phyloP scores from a whole-genome alignment of 1,140 invertebrate genomes.

The Papilio polytes region DNA sequence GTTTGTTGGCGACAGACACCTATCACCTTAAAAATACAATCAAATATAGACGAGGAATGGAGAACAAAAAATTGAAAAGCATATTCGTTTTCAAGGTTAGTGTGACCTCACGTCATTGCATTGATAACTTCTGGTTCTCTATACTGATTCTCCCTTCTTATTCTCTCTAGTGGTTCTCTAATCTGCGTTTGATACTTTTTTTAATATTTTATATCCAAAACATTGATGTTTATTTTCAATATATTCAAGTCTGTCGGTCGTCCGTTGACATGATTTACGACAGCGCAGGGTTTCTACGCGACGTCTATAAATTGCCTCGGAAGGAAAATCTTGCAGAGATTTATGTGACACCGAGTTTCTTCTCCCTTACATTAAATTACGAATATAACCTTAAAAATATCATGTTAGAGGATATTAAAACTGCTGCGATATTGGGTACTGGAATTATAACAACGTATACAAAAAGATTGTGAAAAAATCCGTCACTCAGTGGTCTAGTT shows the following conservation, averaged over 20 bases:
- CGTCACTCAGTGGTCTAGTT: background rate
- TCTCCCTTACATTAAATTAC: slow-evolving; percentile 23
- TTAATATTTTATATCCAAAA: background rate
- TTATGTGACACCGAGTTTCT: slow-evolving; percentile 31
- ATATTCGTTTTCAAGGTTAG: too few species aligned
- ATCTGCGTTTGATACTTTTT: background rate
- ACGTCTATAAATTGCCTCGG: slow-evolving; percentile 26
- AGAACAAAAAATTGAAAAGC: too few species aligned
- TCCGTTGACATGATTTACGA: slow-evolving; percentile 31
- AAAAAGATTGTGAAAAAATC: too few species aligned
- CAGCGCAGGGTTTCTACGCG: background rate
- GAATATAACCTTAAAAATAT: slow-evolving; percentile 2
- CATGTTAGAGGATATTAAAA: background rate
- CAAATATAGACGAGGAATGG: too few species aligned
- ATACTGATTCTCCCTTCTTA: background rate
- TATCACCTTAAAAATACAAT: too few species aligned
- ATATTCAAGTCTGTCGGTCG: slow-evolving; percentile 16
- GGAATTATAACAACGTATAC: too few species aligned
- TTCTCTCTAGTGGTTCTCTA: background rate
- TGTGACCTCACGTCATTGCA: too few species aligned
- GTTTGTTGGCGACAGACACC: too few species aligned
- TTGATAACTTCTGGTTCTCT: too few species aligned
- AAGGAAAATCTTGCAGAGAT: slow-evolving; percentile 29
- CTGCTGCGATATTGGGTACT: too few species aligned
- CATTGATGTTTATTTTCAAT: slow-evolving; percentile 16